These are phyloP conservation scores for Amphiprion percula DNA, from an alignment of 2,113 vertebrate genomes.

Conservation along the genomic window DNA sequence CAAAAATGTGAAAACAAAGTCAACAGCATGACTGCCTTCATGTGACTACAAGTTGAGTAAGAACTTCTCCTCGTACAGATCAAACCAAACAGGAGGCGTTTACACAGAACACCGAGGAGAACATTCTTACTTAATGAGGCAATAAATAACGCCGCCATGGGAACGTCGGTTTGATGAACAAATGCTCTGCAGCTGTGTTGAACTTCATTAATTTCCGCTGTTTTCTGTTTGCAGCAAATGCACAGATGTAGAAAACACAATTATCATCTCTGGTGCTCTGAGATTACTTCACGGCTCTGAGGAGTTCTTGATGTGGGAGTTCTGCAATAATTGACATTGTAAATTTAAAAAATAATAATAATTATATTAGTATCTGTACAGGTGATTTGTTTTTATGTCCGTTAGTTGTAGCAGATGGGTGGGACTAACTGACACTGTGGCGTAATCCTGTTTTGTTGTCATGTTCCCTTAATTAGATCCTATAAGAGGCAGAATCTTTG, in stretches of 20 bases:
- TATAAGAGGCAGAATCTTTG: too few relatives aligned
- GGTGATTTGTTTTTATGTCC: neutral
- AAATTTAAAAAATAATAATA: constrained; percentile 10
- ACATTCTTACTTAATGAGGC: constrained; percentile 47
- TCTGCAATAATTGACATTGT: neutral
- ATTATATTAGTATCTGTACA: neutral
- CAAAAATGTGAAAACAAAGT: constrained; percentile 72
- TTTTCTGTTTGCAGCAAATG: constrained; percentile 23
- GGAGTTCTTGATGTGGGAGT: neutral
- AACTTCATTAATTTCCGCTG: constrained; percentile 44
- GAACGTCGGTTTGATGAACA: constrained; percentile 30
- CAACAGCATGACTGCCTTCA: constrained; percentile 43
- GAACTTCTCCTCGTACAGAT: constrained; percentile 22
- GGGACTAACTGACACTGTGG: constrained; percentile 14
- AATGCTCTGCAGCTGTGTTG: constrained; percentile 16
- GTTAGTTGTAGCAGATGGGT: constrained; percentile 17
- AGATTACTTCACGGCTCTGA: constrained; percentile 15
- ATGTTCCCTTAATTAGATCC: neutral
- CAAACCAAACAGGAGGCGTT: constrained; percentile 11
- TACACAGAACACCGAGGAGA: constrained; percentile 8
- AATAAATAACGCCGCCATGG: constrained; percentile 37
- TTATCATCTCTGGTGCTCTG: constrained; percentile 22
- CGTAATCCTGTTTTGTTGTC: neutral
- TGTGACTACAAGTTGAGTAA: constrained; percentile 63
- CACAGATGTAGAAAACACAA: constrained; percentile 34